Percentiles rank a stretch among this genome's conserved stretches.
phyloP scores from a whole-genome alignment of 2,888 invertebrate genomes.

The Idaea straminata region DNA sequence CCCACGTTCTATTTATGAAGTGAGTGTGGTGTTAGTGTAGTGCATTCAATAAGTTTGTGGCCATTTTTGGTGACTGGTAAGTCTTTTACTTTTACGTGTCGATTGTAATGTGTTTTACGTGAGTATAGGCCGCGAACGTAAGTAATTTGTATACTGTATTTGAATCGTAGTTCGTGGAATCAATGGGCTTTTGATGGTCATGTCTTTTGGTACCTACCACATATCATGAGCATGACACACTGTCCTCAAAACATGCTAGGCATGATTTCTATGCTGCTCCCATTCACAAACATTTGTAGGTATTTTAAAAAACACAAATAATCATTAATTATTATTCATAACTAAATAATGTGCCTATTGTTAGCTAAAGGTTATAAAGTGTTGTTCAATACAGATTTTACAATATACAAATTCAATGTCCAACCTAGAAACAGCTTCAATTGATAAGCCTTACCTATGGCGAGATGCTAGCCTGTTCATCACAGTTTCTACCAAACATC shows the following conservation, averaged over 20 bases:
- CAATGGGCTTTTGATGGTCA: constrained; percentile 8
- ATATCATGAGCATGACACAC: constrained; percentile 23
- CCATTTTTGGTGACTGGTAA: constrained; percentile 71
- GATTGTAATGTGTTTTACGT: constrained; percentile 43
- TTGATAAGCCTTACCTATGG: too few relatives aligned
- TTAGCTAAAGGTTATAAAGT: not conserved
- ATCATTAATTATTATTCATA: not conserved
- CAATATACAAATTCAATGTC: too few relatives aligned
- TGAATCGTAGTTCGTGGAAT: constrained; percentile 12
- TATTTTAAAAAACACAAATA: not conserved
- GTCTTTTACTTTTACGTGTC: constrained; percentile 61
- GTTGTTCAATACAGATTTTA: too few relatives aligned
- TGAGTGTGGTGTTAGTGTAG: constrained; percentile 54
- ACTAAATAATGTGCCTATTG: not conserved
- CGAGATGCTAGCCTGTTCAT: too few relatives aligned
- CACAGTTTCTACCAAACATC: too few relatives aligned
- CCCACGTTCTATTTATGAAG: constrained; percentile 67
- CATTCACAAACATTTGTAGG: constrained; percentile 4
- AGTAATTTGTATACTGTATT: not conserved
- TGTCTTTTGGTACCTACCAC: constrained; percentile 1
- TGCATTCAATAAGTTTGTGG: constrained; percentile 65
- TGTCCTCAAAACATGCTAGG: constrained; percentile 26
- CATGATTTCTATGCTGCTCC: constrained; percentile 13
- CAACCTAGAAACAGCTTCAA: too few relatives aligned
- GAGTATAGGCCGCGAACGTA: constrained; percentile 29